Evolutionary conservation across 2,888 invertebrate species (phyloP), one percentile per base, ranked within the genome.

Genomic region (Ceramica pisi): DNA sequence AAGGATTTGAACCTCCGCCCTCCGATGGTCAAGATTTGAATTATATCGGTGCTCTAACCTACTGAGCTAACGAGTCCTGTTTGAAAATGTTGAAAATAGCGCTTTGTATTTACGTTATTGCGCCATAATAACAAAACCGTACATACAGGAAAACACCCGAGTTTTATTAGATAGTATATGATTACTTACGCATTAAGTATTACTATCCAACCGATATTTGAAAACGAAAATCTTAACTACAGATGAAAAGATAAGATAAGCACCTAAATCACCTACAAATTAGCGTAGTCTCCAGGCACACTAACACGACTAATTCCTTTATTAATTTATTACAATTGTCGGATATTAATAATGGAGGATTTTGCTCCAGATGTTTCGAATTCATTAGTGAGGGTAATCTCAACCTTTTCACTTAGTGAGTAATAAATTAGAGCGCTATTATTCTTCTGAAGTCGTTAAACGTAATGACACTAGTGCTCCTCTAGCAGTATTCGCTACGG

Each of bases 291-390:
- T 70, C 66, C 67, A 62, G 26, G 68, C 55, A 61, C 62, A 55
- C 51, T 61, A 63, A 44, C 75, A 69, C 61, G 59, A 68, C 64
- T 81, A 81, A 84, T 86, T 82, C 74, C 70, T 78, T 81, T 68
- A 83, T 87, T 80, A 84, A 82, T 75, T 86, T 80, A 85, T 84
- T 83, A 83, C 78, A 84, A 83, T 80, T 83, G 84, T 65, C 71
- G 72, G 79, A 56, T 77, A 86, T 84, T 85, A 84, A 84, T 85
- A 81, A 83, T 59, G 56, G 61, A 69, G 67, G 77, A 82, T 79
- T 79, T 67, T 19, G 64, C 55, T 72, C 68, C 86, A 88, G 88
- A 86, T 85, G 89, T 83, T 82, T 66, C 80, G 67, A 72, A 85
- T 85, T 86, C 81, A 85, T 89, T 83, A 83, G 74, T 61, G 77